Base-by-base conservation (phyloP, 2,888 invertebrate species). In the Tenthredo scrophulariae region DNA sequence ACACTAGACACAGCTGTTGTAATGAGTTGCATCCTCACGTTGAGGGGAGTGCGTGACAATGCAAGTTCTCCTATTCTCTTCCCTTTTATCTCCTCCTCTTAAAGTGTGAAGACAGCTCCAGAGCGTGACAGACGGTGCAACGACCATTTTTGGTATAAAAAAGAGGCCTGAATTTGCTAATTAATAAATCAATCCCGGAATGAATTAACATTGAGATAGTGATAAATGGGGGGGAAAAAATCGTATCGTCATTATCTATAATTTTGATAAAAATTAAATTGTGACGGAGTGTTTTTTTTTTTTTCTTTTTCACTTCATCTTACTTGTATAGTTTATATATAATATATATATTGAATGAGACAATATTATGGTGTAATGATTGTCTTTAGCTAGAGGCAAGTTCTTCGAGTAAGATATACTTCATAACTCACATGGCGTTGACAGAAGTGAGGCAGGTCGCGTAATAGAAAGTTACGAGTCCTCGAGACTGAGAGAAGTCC, bases 1-100 rank as follows among this genome's bases (percentile, higher is more conserved):
- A 92, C 92, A 92, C 91, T 91, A 89, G 88, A 89, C 90, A 92
- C 92, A 93, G 92, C 92, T 92, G 92, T 91, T 90, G 90, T 93
- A 93, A 93, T 93, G 92, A 93, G 92, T 93, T 93, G 93, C 93
- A 93, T 92, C 92, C 92, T 92, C 92, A 92, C 92, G 92, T 92
- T 88, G 85, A 84, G 85, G 70, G 37, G 86, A 87, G 84, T 86
- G 84, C 85, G 85, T 85, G 85, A 85, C 84, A 84, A 85, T 72
- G 91, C 91, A 91, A 88, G 88, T 91, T 89, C 87, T 29, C 37
- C 37, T 37, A 37, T 46, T 58, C 58, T 46, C 86, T 46, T 86
- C 87, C n/a, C 87, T 87, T 89, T 88, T 89, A 88, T 89, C 87
- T 87, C 83, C 2, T 18, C 86, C 87, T 88, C 84, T 80, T 0